Conservation (phyloP, 2,888 invertebrate species). For the Homarus gammarus region DNA sequence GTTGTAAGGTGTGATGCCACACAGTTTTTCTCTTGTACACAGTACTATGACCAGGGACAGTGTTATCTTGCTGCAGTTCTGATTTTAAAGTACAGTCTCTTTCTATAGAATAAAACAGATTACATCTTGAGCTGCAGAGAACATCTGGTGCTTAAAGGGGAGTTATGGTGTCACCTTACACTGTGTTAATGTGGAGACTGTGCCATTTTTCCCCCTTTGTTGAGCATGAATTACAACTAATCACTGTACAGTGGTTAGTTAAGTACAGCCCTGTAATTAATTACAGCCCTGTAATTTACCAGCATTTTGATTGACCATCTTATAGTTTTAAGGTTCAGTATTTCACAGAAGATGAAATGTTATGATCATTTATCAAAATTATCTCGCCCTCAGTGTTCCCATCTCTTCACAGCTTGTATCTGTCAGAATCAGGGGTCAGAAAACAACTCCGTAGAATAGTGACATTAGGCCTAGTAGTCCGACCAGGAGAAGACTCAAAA, state of each 20-base stretch:
- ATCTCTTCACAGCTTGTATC: constrained; percentile 38
- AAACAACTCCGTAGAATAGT: neutral
- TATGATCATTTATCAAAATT: neutral
- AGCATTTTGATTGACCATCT: neutral
- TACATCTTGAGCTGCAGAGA: neutral
- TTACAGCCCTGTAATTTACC: neutral
- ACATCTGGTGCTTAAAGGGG: neutral
- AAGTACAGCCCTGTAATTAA: too few relatives aligned
- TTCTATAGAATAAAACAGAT: neutral
- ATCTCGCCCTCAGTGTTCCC: neutral
- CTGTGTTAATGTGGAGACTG: neutral
- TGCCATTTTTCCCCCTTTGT: neutral
- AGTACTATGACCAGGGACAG: neutral
- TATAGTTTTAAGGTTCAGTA: neutral
- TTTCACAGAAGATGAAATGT: neutral
- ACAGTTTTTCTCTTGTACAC: neutral
- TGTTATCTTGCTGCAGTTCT: constrained; percentile 40
- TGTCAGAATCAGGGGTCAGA: constrained; percentile 2
- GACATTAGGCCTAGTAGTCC: constrained; percentile 3
- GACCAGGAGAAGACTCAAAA: constrained; percentile 11
- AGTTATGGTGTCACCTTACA: neutral
- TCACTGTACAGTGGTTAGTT: too few relatives aligned
- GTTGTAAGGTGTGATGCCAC: constrained; percentile 45
- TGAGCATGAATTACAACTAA: too few relatives aligned
- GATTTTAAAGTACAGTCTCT: neutral